A percentile compares a stretch with the other conserved stretches of the same genome.
Conservation (phyloP, 2,113 vertebrate genomes). For the Notiomystis cincta region DNA sequence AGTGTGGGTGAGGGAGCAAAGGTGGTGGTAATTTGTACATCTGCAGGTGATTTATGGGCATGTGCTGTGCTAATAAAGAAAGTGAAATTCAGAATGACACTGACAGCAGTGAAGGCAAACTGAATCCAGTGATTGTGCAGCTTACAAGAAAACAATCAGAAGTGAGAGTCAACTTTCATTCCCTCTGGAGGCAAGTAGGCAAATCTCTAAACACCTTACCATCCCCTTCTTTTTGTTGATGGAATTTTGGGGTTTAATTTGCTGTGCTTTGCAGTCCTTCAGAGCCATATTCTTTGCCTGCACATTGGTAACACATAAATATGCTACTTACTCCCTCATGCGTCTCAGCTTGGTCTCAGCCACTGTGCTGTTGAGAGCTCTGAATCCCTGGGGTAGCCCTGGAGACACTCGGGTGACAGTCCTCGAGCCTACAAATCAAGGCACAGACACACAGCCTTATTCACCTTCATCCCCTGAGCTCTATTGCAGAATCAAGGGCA, state of each 20-base stretch:
- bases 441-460: conserved; percentile 48
- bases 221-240: neutral
- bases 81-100: neutral
- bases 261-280: neutral
- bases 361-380: conserved; percentile 60
- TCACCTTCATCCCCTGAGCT: conserved; percentile 22
- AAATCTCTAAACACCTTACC: neutral
- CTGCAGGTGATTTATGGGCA: neutral
- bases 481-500: conserved; percentile 37
- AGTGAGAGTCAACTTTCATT: neutral
- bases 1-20: neutral
- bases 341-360: conserved; percentile 65
- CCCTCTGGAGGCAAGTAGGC: neutral
- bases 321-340: conserved; percentile 74
- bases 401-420: conserved; percentile 41
- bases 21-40: neutral
- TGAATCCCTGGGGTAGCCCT: neutral
- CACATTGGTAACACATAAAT: neutral
- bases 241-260: neutral
- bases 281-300: neutral
- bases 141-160: neutral
- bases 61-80: neutral
- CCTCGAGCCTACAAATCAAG: conserved; percentile 71
- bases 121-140: neutral
- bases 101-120: neutral